A percentile compares a stretch with the other conserved stretches of the same genome.
Evolutionary conservation across 2,888 invertebrate genomes (phyloP).

Genomic region (Drosophila pseudotakahashii): DNA sequence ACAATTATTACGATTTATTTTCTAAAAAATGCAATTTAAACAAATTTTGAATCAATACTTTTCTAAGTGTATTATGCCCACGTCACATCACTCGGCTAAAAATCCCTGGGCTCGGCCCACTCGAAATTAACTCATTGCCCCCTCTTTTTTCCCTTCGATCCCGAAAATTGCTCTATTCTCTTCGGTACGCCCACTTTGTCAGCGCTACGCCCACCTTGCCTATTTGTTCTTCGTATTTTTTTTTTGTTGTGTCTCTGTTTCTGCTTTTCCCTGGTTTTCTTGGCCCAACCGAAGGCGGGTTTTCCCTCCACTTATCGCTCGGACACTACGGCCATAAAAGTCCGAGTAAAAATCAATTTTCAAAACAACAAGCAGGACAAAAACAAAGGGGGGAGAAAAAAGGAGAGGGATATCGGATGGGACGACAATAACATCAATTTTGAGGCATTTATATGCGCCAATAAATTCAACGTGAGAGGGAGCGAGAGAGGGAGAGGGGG

Average conservation of each 20-base stretch:
- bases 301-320: slow-evolving; percentile 58
- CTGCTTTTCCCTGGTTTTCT: slow-evolving; percentile 24
- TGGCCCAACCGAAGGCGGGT: slow-evolving; percentile 16
- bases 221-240: slow-evolving; percentile 27
- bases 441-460: slow-evolving; percentile 80
- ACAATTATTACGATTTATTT: too few relatives aligned
- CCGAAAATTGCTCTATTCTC: slow-evolving; percentile 69
- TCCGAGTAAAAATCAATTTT: slow-evolving; percentile 73
- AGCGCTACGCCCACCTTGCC: slow-evolving; percentile 64
- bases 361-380: slow-evolving; percentile 64
- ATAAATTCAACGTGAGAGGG: slow-evolving; percentile 61
- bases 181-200: slow-evolving; percentile 65
- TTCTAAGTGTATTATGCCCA: slow-evolving; percentile 22
- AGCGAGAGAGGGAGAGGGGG: slow-evolving; percentile 20
- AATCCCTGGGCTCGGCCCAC: slow-evolving; percentile 34
- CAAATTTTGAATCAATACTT: neutral
- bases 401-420: slow-evolving; percentile 36
- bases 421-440: slow-evolving; percentile 81
- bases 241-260: slow-evolving; percentile 49
- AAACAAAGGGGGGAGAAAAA: slow-evolving; percentile 25
- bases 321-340: slow-evolving; percentile 62
- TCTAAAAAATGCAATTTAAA: too few relatives aligned
- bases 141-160: slow-evolving; percentile 21
- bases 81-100: slow-evolving; percentile 21
- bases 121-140: slow-evolving; percentile 66